A percentile compares a stretch with the other conserved stretches of the same genome.
phyloP scores from a whole-genome alignment of 2,888 invertebrate species.

The Sclerodermus sp. region DNA sequence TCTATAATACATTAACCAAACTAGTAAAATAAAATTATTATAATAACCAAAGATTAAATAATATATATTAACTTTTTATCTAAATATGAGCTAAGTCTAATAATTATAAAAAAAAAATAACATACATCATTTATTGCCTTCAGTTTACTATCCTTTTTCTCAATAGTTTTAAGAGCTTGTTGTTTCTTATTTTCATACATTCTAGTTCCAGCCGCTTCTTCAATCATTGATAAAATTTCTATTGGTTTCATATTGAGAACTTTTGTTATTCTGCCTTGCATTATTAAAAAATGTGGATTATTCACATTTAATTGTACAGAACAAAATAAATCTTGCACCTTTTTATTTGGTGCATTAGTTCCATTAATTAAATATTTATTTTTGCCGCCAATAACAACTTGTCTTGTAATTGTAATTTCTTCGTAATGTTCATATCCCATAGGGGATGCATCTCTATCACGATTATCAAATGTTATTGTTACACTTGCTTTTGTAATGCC shows the following conservation, averaged over 20 bases:
- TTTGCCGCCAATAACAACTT: slow-evolving; percentile 85
- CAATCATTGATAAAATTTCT: slow-evolving; percentile 96
- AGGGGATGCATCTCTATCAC: slow-evolving; percentile 78
- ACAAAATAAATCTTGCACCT: slow-evolving; percentile 92
- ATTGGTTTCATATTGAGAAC: slow-evolving; percentile 98
- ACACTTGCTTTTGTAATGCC: slow-evolving; percentile 95
- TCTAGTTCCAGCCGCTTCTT: slow-evolving; percentile 97
- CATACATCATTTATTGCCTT: slow-evolving; percentile 79
- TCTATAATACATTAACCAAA: slow-evolving; percentile 52
- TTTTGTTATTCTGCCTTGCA: slow-evolving; percentile 99
- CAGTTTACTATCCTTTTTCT: slow-evolving; percentile 89
- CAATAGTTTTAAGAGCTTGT: slow-evolving; percentile 81
- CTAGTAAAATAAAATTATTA: too few relatives aligned
- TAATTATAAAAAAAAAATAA: slow-evolving; percentile 15
- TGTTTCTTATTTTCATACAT: slow-evolving; percentile 95
- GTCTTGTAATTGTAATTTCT: slow-evolving; percentile 91
- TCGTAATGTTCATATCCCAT: slow-evolving; percentile 87
- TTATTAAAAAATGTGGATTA: slow-evolving; percentile 98
- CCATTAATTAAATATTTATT: slow-evolving; percentile 95
- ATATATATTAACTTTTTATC: not conserved
- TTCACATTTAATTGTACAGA: slow-evolving; percentile 97
- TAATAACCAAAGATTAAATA: slow-evolving; percentile 1
- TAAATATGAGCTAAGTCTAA: not conserved
- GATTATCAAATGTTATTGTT: slow-evolving; percentile 93
- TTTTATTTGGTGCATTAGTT: slow-evolving; percentile 82